Conservation (phyloP, 1,140 invertebrate species). For the Megathymus violae region DNA sequence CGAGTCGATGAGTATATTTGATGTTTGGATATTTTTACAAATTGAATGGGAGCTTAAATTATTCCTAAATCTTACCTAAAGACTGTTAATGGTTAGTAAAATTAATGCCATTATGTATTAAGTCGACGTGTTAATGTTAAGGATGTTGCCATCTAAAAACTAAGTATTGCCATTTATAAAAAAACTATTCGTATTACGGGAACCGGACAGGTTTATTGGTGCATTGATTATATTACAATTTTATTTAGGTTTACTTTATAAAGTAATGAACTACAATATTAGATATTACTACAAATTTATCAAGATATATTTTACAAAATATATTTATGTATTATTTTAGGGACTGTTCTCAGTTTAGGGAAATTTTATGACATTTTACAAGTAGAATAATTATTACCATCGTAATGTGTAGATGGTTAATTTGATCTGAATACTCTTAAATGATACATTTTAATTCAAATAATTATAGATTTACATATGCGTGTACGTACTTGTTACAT, state of each 20-base stretch:
- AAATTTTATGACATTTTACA: too few relatives aligned
- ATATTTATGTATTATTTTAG: too few relatives aligned
- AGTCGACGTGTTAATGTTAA: constrained; percentile 9
- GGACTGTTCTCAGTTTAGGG: neutral
- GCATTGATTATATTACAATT: neutral
- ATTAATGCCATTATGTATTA: constrained; percentile 17
- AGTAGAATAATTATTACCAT: neutral
- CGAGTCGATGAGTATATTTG: too few relatives aligned
- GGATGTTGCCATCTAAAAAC: constrained; percentile 18
- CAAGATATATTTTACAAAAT: neutral
- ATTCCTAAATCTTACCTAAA: constrained; percentile 4
- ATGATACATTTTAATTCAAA: neutral
- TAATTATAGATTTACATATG: neutral
- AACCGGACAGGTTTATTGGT: neutral
- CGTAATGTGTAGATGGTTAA: neutral
- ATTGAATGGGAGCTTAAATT: neutral
- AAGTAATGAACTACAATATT: too few relatives aligned
- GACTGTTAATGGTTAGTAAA: constrained; percentile 27
- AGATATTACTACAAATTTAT: too few relatives aligned
- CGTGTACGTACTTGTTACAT: neutral
- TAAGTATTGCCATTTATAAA: constrained; percentile 13
- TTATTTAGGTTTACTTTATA: neutral
- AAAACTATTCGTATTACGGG: neutral
- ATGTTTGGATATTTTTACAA: neutral
- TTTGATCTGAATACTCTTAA: constrained; percentile 37